These are phyloP conservation scores for Campylomormyrus tamandua DNA, from an alignment of 2,113 vertebrate genomes.

Conservation along the genomic window DNA sequence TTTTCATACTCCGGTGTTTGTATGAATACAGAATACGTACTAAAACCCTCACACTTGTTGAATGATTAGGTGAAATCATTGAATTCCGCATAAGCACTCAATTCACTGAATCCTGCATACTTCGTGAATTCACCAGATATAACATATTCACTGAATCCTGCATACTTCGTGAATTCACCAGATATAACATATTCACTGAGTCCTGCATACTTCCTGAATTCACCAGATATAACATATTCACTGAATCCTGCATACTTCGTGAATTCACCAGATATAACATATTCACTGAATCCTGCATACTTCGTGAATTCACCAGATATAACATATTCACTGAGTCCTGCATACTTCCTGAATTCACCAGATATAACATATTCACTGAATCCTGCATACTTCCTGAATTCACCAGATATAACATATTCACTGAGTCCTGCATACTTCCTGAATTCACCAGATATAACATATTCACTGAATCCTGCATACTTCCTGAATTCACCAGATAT, in stretches of 20 bases:
- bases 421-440: no score
- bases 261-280: not conserved
- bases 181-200: no score
- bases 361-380: no score
- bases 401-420: no score
- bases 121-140: no score
- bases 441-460: not conserved
- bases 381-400: no score
- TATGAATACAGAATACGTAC: not conserved
- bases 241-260: not conserved
- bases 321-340: not conserved
- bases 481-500: not conserved
- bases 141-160: no score
- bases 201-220: no score
- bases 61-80: not conserved
- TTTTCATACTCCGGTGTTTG: not conserved
- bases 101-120: not conserved
- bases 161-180: no score
- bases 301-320: no score
- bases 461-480: not conserved
- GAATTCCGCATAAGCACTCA: not conserved
- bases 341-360: no score
- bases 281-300: not conserved
- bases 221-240: not conserved
- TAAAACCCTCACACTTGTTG: not conserved